Conservation (phyloP, 2,888 invertebrate species). For the Pammene aurita region DNA sequence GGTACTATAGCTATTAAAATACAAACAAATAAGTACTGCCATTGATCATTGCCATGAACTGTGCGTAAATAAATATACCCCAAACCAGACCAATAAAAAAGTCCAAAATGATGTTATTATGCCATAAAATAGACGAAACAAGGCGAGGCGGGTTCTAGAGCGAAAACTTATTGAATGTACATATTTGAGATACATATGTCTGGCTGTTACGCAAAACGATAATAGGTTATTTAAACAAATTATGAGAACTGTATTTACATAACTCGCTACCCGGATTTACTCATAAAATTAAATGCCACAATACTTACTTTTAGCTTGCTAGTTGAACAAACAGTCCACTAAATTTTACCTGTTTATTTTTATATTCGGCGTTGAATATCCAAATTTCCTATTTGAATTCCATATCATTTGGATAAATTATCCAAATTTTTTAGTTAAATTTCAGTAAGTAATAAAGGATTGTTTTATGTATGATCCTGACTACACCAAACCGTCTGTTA, state of each 20-base stretch:
- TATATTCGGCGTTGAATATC: no score
- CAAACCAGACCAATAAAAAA: constrained; percentile 12
- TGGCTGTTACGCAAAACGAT: constrained; percentile 13
- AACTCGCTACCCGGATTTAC: constrained; percentile 29
- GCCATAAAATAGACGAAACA: constrained; percentile 8
- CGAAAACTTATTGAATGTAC: constrained; percentile 8
- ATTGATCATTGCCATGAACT: not conserved
- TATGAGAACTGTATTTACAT: constrained; percentile 24
- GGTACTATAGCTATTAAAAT: not conserved
- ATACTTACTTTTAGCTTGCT: not conserved
- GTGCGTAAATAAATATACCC: not conserved
- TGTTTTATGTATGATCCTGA: no score
- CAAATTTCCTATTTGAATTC: no score
- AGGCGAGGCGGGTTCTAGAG: not conserved
- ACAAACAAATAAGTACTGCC: not conserved
- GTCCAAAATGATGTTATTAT: constrained; percentile 3
- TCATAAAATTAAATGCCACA: not conserved
- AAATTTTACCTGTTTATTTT: no score
- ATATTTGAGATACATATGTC: no score
- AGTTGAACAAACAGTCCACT: no score
- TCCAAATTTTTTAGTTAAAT: no score
- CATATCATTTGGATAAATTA: no score
- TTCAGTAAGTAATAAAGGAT: no score
- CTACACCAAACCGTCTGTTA: no score
- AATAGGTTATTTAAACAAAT: constrained; percentile 29